These are phyloP conservation scores for Meandrina meandrites DNA, from an alignment of 92 coral and sea anemone genomes.

Conservation along the genomic window DNA sequence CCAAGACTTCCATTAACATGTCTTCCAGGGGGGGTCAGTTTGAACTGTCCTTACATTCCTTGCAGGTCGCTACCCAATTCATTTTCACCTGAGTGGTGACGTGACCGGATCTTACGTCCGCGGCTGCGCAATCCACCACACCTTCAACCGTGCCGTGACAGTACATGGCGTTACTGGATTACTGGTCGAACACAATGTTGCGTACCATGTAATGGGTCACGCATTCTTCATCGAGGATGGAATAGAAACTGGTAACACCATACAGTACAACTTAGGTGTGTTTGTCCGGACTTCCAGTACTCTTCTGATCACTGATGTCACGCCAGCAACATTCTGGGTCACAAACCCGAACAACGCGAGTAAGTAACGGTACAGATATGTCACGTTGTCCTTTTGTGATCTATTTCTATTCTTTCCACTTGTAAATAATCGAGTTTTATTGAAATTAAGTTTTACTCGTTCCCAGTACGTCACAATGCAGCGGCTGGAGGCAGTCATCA, in stretches of 20 bases:
- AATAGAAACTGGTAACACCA: conserved; percentile 89
- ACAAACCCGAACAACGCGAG: conserved; percentile 92
- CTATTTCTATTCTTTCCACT: not conserved
- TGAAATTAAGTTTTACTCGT: not conserved
- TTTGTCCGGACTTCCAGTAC: conserved; percentile 82
- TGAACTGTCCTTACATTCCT: not conserved
- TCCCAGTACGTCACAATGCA: conserved; percentile 77
- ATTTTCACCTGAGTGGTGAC: conserved; percentile 91
- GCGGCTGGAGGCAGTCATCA: conserved; percentile 94
- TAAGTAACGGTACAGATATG: conserved; percentile 1
- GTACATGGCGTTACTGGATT: conserved; percentile 88
- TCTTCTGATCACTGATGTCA: conserved; percentile 79
- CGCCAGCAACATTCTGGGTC: conserved; percentile 94
- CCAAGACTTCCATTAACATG: not conserved
- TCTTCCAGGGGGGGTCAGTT: not conserved
- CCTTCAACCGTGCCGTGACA: conserved; percentile 93
- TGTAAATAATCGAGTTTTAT: not conserved
- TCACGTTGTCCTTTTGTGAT: not conserved
- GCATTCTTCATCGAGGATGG: conserved; percentile 97
- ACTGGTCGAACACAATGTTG: conserved; percentile 87
- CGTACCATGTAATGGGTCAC: conserved; percentile 87
- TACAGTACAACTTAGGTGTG: conserved; percentile 89
- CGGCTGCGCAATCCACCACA: conserved; percentile 94
- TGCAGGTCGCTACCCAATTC: conserved; percentile 92
- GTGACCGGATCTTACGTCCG: conserved; percentile 92